A percentile compares a stretch with the other conserved stretches of the same genome.
Conservation (phyloP, 1,140 invertebrate species). For the Drosophila tani region DNA sequence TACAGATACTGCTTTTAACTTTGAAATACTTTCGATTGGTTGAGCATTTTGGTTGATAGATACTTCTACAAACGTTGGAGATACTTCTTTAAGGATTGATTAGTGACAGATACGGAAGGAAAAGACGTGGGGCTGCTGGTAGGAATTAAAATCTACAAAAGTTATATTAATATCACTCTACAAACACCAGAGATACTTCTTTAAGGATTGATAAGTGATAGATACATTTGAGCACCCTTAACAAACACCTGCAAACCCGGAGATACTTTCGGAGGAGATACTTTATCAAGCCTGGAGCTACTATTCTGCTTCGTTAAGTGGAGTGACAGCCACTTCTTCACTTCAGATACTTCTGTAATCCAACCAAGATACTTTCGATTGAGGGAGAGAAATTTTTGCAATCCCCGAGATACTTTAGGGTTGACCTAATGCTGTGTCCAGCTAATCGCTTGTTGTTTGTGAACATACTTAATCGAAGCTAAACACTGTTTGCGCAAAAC, state of each 20-base stretch:
- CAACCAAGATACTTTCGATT: neutral
- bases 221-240: no score
- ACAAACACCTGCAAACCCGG: no score
- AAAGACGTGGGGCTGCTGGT: no score
- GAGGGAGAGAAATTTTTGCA: conserved; percentile 9
- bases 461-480: conserved; percentile 46
- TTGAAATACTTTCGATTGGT: neutral
- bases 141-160: no score
- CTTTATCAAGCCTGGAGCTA: neutral
- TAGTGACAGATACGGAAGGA: neutral
- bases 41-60: neutral
- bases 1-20: neutral
- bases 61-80: neutral
- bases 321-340: neutral
- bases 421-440: conserved; percentile 70
- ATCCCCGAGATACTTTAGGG: conserved; percentile 26
- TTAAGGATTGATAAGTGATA: no score
- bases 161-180: no score
- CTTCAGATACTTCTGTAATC: conserved; percentile 1
- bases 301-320: neutral
- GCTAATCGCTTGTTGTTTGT: conserved; percentile 50
- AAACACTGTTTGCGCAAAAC: conserved; percentile 20
- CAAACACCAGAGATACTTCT: no score
- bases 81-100: neutral
- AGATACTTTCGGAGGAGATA: neutral